A percentile compares a stretch with the other conserved stretches of the same genome.
Evolutionary conservation across 2,113 vertebrate genomes (phyloP).

Genomic region (Lophochroa leadbeateri): DNA sequence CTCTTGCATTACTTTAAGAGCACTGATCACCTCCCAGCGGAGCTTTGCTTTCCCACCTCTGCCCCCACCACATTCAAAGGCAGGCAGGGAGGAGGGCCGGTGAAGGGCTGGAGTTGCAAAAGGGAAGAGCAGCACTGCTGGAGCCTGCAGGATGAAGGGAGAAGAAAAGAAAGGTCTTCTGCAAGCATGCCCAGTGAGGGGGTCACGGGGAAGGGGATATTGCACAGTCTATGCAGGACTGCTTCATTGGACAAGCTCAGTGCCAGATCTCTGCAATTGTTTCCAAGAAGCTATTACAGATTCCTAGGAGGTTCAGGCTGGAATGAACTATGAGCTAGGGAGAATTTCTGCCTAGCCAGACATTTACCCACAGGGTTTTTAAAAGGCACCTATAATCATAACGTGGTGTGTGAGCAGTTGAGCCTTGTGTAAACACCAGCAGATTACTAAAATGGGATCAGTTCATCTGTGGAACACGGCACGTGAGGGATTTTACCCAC

Average conservation of each 20-base stretch:
- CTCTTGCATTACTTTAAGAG: background rate
- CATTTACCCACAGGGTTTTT: conserved; percentile 5
- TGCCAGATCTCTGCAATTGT: background rate
- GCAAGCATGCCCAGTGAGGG: background rate
- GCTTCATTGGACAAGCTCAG: background rate
- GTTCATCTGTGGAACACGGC: background rate
- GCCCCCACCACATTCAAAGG: background rate
- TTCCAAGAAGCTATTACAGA: background rate
- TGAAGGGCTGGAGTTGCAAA: background rate
- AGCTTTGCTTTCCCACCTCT: background rate
- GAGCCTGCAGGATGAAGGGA: background rate
- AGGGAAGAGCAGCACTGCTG: background rate
- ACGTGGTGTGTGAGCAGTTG: background rate
- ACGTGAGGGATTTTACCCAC: background rate
- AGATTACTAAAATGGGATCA: background rate
- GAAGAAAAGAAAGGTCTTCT: background rate
- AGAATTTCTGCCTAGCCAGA: conserved; percentile 18
- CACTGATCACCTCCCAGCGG: background rate
- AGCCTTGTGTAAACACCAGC: conserved; percentile 29
- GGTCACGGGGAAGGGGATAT: background rate
- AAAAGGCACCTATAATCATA: conserved; percentile 13
- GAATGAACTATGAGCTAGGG: background rate
- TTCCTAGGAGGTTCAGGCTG: background rate
- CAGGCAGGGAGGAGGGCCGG: too few species aligned
- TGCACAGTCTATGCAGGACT: background rate